A percentile compares a stretch with the other conserved stretches of the same genome.
Evolutionary conservation across 2,888 invertebrate genomes (phyloP).

Genomic region (Cataglyphis cursor): DNA sequence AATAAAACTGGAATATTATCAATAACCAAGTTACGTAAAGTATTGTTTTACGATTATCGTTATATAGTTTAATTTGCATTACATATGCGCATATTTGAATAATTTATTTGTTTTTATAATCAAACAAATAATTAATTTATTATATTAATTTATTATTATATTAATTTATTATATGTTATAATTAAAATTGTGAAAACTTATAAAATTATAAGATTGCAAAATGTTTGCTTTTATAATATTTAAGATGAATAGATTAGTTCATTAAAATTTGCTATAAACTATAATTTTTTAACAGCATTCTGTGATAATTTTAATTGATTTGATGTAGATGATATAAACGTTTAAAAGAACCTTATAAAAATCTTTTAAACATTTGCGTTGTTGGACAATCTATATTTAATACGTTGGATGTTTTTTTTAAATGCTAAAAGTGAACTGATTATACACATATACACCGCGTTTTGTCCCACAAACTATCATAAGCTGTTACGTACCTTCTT

Average conservation of each 20-base stretch:
- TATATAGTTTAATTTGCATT: neutral
- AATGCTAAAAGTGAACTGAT: neutral
- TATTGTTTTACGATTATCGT: conserved; percentile 13
- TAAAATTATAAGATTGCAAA: neutral
- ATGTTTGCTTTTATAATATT: neutral
- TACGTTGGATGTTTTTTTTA: neutral
- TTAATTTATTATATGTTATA: conserved; percentile 24
- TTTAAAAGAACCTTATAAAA: neutral
- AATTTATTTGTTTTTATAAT: conserved; percentile 29
- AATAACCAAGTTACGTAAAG: conserved; percentile 17
- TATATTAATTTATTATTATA: neutral
- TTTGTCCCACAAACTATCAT: neutral
- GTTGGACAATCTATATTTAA: neutral
- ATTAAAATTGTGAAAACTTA: conserved; percentile 16
- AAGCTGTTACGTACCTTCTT: conserved; percentile 4
- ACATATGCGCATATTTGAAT: neutral
- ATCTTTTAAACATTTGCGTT: neutral
- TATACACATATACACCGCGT: neutral
- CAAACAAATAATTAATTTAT: conserved; percentile 9
- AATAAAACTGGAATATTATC: conserved; percentile 33
- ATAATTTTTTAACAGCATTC: conserved; percentile 3
- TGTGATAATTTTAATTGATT: neutral
- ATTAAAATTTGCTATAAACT: conserved; percentile 15
- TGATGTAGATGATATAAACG: neutral
- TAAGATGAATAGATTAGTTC: neutral